Conservation (phyloP, 2,797 vertebrate genomes). For the Poeciliopsis infans region DNA sequence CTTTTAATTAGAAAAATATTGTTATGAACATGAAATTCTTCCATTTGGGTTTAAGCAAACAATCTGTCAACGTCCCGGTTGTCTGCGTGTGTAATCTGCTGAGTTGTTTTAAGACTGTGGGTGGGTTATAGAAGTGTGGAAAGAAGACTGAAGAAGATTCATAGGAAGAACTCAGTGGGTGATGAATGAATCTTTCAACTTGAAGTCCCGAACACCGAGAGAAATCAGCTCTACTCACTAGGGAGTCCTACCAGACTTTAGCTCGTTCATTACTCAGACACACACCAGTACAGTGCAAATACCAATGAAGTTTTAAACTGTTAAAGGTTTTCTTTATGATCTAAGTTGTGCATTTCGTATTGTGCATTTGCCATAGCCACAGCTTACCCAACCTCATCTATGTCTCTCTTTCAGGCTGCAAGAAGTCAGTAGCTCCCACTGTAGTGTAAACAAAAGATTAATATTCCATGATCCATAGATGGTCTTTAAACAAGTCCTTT, state of each 20-base stretch:
- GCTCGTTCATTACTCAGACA: constrained; percentile 59
- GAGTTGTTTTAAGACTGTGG: constrained; percentile 39
- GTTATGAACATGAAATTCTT: constrained; percentile 29
- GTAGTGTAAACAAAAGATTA: constrained; percentile 84
- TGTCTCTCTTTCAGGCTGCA: constrained; percentile 66
- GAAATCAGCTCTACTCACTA: constrained; percentile 64
- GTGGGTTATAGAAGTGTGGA: constrained; percentile 49
- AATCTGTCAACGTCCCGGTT: constrained; percentile 29
- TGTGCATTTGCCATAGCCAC: constrained; percentile 65
- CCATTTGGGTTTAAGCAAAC: constrained; percentile 23
- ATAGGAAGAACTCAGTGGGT: constrained; percentile 61
- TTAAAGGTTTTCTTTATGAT: constrained; percentile 45
- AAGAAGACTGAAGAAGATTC: constrained; percentile 64
- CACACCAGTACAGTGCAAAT: constrained; percentile 26
- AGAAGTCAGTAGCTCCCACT: constrained; percentile 74
- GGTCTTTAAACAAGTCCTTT: constrained; percentile 75
- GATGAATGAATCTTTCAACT: constrained; percentile 67
- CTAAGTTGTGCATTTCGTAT: constrained; percentile 34
- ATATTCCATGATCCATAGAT: constrained; percentile 82
- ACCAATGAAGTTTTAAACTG: neutral
- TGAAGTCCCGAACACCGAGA: constrained; percentile 63
- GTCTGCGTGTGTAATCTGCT: constrained; percentile 42
- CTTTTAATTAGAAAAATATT: constrained; percentile 9
- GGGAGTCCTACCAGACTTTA: constrained; percentile 60
- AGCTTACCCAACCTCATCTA: constrained; percentile 69